Conservation (phyloP, 2,113 vertebrate species). For the Ochotona princeps region DNA sequence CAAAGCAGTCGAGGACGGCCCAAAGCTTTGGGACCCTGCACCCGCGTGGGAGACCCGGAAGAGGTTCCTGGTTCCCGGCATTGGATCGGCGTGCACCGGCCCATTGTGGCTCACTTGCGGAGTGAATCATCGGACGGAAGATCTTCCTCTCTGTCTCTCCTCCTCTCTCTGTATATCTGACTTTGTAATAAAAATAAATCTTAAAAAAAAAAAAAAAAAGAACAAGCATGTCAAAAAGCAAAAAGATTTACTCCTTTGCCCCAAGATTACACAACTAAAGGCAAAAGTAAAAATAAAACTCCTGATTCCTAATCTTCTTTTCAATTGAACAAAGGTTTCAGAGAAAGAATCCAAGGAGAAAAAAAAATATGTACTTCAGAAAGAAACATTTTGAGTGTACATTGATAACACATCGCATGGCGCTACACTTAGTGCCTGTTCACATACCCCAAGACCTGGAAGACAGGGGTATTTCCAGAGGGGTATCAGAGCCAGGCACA, state of each 20-base stretch:
- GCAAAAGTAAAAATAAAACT: conserved; percentile 48
- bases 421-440: background rate
- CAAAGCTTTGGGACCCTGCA: too few species aligned
- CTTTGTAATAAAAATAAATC: too few species aligned
- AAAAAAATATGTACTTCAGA: background rate
- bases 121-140: too few species aligned
- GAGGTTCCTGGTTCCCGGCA: too few species aligned
- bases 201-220: too few species aligned
- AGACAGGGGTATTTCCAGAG: conserved; percentile 7
- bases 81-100: too few species aligned
- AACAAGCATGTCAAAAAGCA: conserved; percentile 9
- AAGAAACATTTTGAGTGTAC: background rate
- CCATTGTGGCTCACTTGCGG: too few species aligned
- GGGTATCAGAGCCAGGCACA: background rate
- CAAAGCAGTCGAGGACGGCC: too few species aligned
- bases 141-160: too few species aligned
- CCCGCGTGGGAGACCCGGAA: too few species aligned
- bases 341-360: conserved; percentile 20
- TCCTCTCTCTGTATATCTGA: too few species aligned
- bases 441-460: background rate
- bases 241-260: background rate
- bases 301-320: conserved; percentile 33
- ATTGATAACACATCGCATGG: background rate
- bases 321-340: conserved; percentile 27
- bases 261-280: background rate